Evolutionary conservation across 1,140 invertebrate genomes (phyloP), one percentile per base, ranked within the genome.

Genomic region (Drosophila mojavensis): DNA sequence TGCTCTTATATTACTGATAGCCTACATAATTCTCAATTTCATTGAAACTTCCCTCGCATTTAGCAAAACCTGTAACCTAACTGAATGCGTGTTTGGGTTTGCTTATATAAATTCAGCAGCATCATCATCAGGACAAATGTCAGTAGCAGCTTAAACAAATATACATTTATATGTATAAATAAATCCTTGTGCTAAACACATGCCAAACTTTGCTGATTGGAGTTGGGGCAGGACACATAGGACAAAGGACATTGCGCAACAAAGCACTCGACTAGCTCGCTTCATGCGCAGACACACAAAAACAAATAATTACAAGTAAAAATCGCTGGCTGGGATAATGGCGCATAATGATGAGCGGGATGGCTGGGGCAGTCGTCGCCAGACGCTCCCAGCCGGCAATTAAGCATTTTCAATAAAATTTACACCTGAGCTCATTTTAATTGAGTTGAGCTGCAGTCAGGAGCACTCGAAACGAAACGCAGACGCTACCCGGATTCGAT

Each of bases 351-450:
- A 88, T 81, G 76, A 79, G 81, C 53, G 24, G 48, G 45, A 48
- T 63, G 59, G 45, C 36, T 50, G 59, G 41, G 17, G 20, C 20
- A 41, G 47, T 5, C 15, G 30, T 64, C 50, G 59, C 61, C 78
- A 72, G 81, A 68, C 48, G 53, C 54, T 53, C 15, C 69, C 68
- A 73, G 81, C 71, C 78, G 78, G 78, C 84, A 89, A 89, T 89
- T 89, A 89, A 89, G 68, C 84, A 89, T 84, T 89, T 89, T 89
- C 84, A 89, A 89, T 89, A 89, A 89, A 89, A 89, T 89, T 89
- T 89, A 89, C 84, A 89, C 84, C 84, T 89, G 84, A 89, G 84
- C 84, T 89, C 84, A 89, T 89, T 89, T 89, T 89, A 89, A 89
- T 89, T 89, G 84, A 89, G 84, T 89, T 89, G 84, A 89, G 84